phyloP scores from a whole-genome alignment of 2,113 vertebrate genomes.

The Gymnogyps californianus region DNA sequence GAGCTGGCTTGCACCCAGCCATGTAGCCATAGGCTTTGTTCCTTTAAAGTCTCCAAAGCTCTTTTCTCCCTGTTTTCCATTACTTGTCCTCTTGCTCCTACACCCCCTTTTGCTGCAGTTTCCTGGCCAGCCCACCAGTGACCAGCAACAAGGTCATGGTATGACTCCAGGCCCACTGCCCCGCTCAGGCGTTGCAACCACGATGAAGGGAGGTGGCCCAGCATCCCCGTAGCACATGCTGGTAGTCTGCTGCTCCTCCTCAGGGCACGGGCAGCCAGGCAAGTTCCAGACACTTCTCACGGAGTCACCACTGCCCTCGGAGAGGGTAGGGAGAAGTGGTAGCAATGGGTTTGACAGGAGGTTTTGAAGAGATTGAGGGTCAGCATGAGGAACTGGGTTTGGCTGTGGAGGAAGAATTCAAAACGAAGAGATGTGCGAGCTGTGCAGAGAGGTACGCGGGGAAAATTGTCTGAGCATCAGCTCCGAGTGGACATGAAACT shows the following conservation, averaged over 20 bases:
- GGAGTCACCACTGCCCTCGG: neutral
- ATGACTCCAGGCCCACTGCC: neutral
- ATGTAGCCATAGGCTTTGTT: neutral
- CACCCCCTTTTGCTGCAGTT: neutral
- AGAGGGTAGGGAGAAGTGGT: neutral
- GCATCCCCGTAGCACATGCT: rapidly evolving
- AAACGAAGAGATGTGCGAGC: rapidly evolving
- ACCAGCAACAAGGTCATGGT: neutral
- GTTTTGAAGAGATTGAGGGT: neutral
- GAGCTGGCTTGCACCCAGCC: neutral
- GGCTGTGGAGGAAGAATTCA: neutral
- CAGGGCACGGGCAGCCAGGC: rapidly evolving
- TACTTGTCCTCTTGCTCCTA: neutral
- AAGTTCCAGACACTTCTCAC: neutral
- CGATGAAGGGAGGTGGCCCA: neutral
- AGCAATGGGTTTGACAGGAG: neutral
- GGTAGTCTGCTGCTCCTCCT: neutral
- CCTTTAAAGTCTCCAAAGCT: neutral
- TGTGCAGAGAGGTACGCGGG: neutral
- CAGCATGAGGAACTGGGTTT: neutral
- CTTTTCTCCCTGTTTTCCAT: neutral
- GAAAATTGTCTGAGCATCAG: neutral
- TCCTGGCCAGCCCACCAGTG: neutral
- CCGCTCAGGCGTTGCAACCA: rapidly evolving
- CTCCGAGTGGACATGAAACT: neutral